Base-by-base conservation (phyloP, 2,888 invertebrate species). In the Lasioglossum pauxillum region DNA sequence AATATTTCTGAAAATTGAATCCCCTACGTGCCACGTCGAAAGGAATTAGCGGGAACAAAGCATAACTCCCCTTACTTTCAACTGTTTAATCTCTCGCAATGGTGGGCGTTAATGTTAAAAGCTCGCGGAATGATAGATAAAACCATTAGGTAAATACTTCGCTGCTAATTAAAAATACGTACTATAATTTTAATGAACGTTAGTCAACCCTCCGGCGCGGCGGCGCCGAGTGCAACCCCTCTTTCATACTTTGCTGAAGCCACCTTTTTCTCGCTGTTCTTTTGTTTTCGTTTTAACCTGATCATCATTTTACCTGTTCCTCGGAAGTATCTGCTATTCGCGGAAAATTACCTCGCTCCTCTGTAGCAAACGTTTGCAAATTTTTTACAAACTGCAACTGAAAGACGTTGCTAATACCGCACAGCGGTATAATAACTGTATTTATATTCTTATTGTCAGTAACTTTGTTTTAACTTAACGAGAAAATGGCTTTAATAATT, bases 81-180 rank as follows among this genome's bases (percentile, higher is more conserved):
- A 31, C 35, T 19, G 35, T 35, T 67, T 35, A 67, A 67, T 67
- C 67, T 31, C 31, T 2, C 8, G 16, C 8, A 67, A 67, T 19
- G 19, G 16, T 19, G 8, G 8, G 31, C 16, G 35, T 23, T 67
- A 67, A 35, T 35, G 35, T 35, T 35, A 35, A 67, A 35, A 67
- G 67, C 35, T 8, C 67, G 35, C 19, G 19, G 19, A 67, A 67
- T 67, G 38, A 67, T 35, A 35, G 35, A 67, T 67, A 67, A 67
- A 35, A 31, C 67, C 67, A 35, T 67, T 67, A 67, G 35, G 23
- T 67, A 67, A 44, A 67, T 67, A 35, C 67, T 10, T 67, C 35
- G 31, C 67, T 67, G 67, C 35, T 67, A 67, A 67, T 67, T 67
- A 67, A 67, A 67, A 67, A 67, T 38, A 46, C 77, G 46, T 19